Conservation (phyloP, 2,797 vertebrate genomes). For the Lophius americanus region DNA sequence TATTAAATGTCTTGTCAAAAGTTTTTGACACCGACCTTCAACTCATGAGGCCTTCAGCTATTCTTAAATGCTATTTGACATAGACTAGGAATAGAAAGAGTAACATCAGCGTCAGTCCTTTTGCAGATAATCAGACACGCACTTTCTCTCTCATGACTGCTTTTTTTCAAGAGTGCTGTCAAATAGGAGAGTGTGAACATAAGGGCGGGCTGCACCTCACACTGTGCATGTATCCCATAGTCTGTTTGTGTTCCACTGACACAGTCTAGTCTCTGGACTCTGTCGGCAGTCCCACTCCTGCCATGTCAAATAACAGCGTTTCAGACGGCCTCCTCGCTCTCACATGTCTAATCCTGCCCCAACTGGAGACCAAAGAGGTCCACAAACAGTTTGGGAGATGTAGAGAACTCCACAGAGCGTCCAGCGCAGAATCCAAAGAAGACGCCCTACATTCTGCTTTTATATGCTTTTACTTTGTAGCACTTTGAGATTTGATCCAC, state of each 20-base stretch:
- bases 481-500: too few relatives aligned
- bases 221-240: conserved; percentile 56
- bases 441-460: conserved; percentile 1
- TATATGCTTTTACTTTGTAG: too few relatives aligned
- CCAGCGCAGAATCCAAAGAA: conserved; percentile 42
- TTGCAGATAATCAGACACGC: conserved; percentile 41
- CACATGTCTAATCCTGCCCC: conserved; percentile 55
- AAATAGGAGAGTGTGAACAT: conserved; percentile 64
- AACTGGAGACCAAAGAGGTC: conserved; percentile 46
- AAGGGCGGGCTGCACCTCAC: conserved; percentile 45
- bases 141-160: conserved; percentile 33
- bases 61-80: neutral
- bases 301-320: conserved; percentile 74
- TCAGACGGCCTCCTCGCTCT: conserved; percentile 57
- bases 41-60: neutral
- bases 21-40: neutral
- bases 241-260: conserved; percentile 78
- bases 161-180: conserved; percentile 56
- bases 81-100: conserved; percentile 4
- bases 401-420: conserved; percentile 13
- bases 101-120: conserved; percentile 11
- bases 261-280: conserved; percentile 73
- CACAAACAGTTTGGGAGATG: conserved; percentile 18
- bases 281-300: conserved; percentile 70
- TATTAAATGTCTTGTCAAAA: neutral